Percentiles rank a stretch among this genome's conserved stretches.
Conservation (phyloP, 2,113 vertebrate genomes). For the Gobius niger region DNA sequence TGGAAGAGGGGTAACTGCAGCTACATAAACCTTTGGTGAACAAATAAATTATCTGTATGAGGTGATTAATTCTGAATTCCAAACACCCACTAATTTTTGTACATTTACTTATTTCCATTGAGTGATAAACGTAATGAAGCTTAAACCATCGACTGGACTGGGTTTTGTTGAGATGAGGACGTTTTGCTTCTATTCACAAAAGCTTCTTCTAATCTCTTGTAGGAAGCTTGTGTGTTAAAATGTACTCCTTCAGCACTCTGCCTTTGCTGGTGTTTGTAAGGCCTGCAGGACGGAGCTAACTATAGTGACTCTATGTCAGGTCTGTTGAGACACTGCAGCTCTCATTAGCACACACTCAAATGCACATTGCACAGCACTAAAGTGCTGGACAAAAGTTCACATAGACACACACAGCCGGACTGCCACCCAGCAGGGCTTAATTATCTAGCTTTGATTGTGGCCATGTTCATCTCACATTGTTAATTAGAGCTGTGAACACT, state of each 20-base stretch:
- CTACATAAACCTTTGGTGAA: too few relatives aligned
- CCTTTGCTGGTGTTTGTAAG: constrained; percentile 52
- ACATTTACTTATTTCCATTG: constrained; percentile 22
- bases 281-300: constrained; percentile 64
- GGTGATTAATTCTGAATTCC: neutral
- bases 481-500: constrained; percentile 75
- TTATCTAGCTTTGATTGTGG: constrained; percentile 73
- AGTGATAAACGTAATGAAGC: neutral
- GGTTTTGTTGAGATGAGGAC: too few relatives aligned
- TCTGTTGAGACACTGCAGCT: constrained; percentile 59
- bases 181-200: too few relatives aligned
- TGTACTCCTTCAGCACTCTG: constrained; percentile 25
- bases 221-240: neutral
- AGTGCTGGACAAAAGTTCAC: constrained; percentile 8
- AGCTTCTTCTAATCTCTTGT: too few relatives aligned
- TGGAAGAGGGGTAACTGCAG: too few relatives aligned
- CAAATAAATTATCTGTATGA: neutral
- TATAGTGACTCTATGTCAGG: constrained; percentile 64
- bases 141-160: too few relatives aligned
- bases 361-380: constrained; percentile 1
- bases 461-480: constrained; percentile 73
- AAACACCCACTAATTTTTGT: too few relatives aligned
- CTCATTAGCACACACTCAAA: constrained; percentile 52
- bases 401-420: constrained; percentile 14
- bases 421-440: constrained; percentile 64